Evolutionary conservation across 2,797 vertebrate species (phyloP).

Genomic region (Silurus aristotelis): DNA sequence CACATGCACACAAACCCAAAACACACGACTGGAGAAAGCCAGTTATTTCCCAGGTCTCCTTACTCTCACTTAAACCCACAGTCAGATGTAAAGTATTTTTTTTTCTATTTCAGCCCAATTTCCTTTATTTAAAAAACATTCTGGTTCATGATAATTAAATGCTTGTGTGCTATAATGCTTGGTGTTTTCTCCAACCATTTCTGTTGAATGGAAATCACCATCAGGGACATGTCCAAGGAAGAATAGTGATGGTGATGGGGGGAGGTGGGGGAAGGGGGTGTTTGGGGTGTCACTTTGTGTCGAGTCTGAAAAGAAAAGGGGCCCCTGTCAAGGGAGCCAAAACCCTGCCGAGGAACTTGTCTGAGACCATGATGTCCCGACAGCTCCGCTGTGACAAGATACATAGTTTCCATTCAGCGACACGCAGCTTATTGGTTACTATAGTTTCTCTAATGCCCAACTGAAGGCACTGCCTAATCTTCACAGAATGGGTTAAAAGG

Average conservation of each 20-base stretch:
- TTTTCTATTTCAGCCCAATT: slow-evolving; percentile 71
- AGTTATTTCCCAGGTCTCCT: slow-evolving; percentile 41
- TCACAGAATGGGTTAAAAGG: slow-evolving; percentile 99
- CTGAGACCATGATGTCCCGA: slow-evolving; percentile 85
- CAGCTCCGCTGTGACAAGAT: slow-evolving; percentile 97
- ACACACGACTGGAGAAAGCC: slow-evolving; percentile 29
- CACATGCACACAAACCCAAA: slow-evolving; percentile 56
- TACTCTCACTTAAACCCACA: slow-evolving; percentile 34
- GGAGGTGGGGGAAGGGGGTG: slow-evolving; percentile 31
- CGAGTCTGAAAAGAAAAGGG: slow-evolving; percentile 79
- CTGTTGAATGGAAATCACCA: slow-evolving; percentile 64
- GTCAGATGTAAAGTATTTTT: slow-evolving; percentile 63
- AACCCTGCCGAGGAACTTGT: slow-evolving; percentile 91
- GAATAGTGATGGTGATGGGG: slow-evolving; percentile 30
- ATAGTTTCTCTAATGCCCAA: slow-evolving; percentile 99
- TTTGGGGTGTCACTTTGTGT: slow-evolving; percentile 82
- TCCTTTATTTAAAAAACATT: slow-evolving; percentile 77
- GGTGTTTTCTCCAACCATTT: slow-evolving; percentile 70
- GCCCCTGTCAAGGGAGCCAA: slow-evolving; percentile 84
- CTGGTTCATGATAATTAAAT: slow-evolving; percentile 85
- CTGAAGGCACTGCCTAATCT: slow-evolving; percentile 97
- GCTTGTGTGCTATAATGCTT: slow-evolving; percentile 77
- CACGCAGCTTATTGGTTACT: slow-evolving; percentile 99
- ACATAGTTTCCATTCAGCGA: slow-evolving; percentile 99
- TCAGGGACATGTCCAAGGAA: slow-evolving; percentile 29